Percentiles rank a stretch among this genome's conserved stretches.
Conservation (phyloP, 2,888 invertebrate species). For the Seira musarum region DNA sequence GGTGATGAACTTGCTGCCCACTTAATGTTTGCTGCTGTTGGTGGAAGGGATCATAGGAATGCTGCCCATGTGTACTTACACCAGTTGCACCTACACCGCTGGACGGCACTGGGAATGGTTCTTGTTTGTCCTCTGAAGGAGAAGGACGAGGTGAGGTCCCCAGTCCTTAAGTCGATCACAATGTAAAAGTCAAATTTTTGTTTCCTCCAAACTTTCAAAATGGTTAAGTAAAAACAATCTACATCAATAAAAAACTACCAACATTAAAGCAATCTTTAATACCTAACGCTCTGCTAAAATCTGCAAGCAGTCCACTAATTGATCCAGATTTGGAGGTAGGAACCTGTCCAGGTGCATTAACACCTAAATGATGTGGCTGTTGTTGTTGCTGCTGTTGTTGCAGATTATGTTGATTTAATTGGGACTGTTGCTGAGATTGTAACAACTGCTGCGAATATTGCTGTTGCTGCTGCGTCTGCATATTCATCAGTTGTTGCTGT, state of each 20-base stretch:
- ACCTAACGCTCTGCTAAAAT: slow-evolving; percentile 74
- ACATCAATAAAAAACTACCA: background rate
- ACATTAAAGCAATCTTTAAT: too few species aligned
- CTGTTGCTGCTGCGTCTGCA: slow-evolving; percentile 53
- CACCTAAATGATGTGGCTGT: slow-evolving; percentile 54
- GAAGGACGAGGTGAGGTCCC: slow-evolving; percentile 71
- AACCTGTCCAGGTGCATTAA: slow-evolving; percentile 53
- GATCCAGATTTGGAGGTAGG: slow-evolving; percentile 68
- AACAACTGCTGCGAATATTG: slow-evolving; percentile 40
- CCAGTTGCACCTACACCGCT: slow-evolving; percentile 63
- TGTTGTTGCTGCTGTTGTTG: slow-evolving; percentile 44
- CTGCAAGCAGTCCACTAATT: slow-evolving; percentile 73
- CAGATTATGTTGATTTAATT: slow-evolving; percentile 44
- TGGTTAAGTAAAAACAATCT: background rate
- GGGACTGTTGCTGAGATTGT: slow-evolving; percentile 40
- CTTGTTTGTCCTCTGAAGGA: slow-evolving; percentile 71
- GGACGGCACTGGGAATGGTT: slow-evolving; percentile 68
- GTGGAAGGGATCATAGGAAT: slow-evolving; percentile 67
- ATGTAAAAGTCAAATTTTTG: background rate
- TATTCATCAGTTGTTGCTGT: slow-evolving; percentile 42
- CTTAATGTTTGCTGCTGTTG: slow-evolving; percentile 54
- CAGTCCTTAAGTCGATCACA: too few species aligned
- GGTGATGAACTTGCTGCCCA: slow-evolving; percentile 68
- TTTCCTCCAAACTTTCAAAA: background rate
- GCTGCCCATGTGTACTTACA: slow-evolving; percentile 53